These are phyloP conservation scores for Zoanthus gigantus DNA, from an alignment of 92 coral and sea anemone species.

Conservation along the genomic window DNA sequence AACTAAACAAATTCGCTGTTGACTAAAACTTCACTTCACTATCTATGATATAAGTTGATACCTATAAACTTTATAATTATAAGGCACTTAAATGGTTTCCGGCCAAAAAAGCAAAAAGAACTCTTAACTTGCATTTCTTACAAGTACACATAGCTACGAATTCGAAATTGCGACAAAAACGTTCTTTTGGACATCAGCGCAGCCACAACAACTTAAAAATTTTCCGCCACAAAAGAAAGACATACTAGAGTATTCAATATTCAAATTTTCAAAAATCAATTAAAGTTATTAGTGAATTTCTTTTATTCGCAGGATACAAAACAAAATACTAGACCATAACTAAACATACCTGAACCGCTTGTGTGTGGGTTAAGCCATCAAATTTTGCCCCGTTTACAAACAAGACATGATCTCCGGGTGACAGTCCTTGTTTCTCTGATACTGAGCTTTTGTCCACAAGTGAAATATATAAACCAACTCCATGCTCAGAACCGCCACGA, in stretches of 20 bases:
- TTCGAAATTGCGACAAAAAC: not conserved
- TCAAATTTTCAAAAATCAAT: not conserved
- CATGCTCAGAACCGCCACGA: slow-evolving; percentile 98
- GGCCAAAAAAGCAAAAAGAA: not conserved
- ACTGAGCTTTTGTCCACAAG: slow-evolving; percentile 82
- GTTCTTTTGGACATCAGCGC: not conserved
- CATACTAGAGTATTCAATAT: not conserved
- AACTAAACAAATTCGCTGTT: slow-evolving; percentile 16
- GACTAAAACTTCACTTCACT: not conserved
- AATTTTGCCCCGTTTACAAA: slow-evolving; percentile 80
- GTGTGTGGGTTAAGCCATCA: slow-evolving; percentile 84
- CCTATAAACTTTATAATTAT: not conserved
- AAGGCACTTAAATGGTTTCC: slow-evolving; percentile 35
- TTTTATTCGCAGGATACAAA: not conserved
- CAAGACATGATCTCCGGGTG: slow-evolving; percentile 93
- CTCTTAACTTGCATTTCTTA: too few relatives aligned
- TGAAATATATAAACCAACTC: slow-evolving; percentile 95
- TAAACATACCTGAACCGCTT: slow-evolving; percentile 91
- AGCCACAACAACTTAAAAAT: not conserved
- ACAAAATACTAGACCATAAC: not conserved
- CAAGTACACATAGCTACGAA: not conserved
- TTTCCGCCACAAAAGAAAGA: not conserved
- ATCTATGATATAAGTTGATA: not conserved
- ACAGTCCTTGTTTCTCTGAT: slow-evolving; percentile 84
- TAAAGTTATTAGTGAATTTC: not conserved